These are phyloP conservation scores for Myotis yumanensis DNA, from an alignment of 2,113 vertebrate species.

Conservation along the genomic window DNA sequence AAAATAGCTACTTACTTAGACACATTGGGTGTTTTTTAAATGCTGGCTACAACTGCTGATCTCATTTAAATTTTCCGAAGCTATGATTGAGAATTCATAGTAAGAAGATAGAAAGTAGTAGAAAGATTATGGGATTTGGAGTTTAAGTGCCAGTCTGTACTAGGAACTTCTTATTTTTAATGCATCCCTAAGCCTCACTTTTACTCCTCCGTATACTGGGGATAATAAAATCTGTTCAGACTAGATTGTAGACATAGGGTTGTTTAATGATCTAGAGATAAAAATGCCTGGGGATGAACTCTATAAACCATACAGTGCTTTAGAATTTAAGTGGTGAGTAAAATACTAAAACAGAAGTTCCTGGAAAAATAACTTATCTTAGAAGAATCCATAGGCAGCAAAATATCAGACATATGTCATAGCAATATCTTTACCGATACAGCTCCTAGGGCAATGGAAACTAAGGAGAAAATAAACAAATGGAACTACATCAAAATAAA, in stretches of 20 bases:
- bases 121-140: neutral
- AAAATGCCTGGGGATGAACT: neutral
- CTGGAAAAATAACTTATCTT: neutral
- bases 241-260: neutral
- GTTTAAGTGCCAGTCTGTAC: neutral
- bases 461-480: too few relatives aligned
- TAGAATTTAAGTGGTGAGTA: neutral
- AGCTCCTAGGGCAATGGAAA: too few relatives aligned
- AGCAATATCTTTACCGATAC: too few relatives aligned
- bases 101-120: neutral
- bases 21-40: neutral
- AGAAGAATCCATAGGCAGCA: too few relatives aligned
- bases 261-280: neutral
- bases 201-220: neutral
- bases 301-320: neutral
- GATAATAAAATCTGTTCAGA: neutral
- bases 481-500: too few relatives aligned
- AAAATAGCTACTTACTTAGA: neutral
- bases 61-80: neutral
- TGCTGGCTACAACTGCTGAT: neutral
- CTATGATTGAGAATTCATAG: slow-evolving; percentile 27
- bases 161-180: neutral
- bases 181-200: neutral
- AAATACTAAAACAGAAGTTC: slow-evolving; percentile 1
- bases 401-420: too few relatives aligned